Percentiles rank a stretch among this genome's conserved stretches.
Conservation (phyloP, 2,113 vertebrate species). For the Daubentonia madagascariensis region DNA sequence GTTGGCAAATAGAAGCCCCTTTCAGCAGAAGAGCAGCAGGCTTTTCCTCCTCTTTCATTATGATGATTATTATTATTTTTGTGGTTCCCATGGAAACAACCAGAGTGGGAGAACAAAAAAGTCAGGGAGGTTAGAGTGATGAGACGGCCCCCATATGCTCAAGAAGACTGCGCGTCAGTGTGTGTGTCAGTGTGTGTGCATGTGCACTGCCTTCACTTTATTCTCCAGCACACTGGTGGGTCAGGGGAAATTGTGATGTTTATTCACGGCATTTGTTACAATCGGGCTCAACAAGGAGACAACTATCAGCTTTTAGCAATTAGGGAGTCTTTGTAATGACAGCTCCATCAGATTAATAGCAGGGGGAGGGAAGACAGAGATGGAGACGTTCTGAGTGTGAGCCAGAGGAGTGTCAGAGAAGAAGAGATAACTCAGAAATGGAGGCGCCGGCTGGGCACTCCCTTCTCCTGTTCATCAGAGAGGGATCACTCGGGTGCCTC, state of each 20-base stretch:
- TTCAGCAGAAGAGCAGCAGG: conserved; percentile 9
- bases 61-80: conserved; percentile 75
- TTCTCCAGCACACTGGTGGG: neutral
- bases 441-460: accelerated
- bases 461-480: neutral
- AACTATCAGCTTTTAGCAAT: conserved; percentile 43
- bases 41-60: conserved; percentile 59
- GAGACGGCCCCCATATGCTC: conserved; percentile 11
- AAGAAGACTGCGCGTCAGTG: neutral
- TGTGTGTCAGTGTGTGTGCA: neutral
- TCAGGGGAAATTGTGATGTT: conserved; percentile 4
- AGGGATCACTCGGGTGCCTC: accelerated
- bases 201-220: neutral
- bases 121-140: conserved; percentile 45
- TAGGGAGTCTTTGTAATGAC: conserved; percentile 48
- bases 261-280: conserved; percentile 3
- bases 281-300: neutral
- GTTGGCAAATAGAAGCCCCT: conserved; percentile 56
- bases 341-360: conserved; percentile 14
- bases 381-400: neutral
- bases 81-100: conserved; percentile 75
- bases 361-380: neutral
- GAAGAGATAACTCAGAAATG: neutral
- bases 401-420: neutral
- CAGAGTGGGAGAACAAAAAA: conserved; percentile 57